Conservation (phyloP, 2,888 invertebrate genomes). For the Lottia gigantea region DNA sequence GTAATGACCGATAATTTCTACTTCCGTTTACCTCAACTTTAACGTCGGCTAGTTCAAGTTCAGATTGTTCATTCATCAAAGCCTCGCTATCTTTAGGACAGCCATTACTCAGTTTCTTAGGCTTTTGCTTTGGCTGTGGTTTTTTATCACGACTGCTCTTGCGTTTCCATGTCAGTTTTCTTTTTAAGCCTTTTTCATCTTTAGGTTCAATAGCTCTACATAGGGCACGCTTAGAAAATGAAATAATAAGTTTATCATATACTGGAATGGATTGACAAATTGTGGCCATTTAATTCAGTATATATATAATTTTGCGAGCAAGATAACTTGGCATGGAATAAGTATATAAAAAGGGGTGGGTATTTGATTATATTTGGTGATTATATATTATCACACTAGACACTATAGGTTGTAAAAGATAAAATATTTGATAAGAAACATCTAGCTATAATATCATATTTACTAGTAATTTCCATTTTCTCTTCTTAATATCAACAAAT, state of each 20-base stretch:
- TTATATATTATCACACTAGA: no score
- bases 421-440: no score
- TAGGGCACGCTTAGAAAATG: slow-evolving; percentile 44
- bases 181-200: slow-evolving; percentile 37
- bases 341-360: no score
- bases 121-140: slow-evolving; percentile 34
- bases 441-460: no score
- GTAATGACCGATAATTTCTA: no score
- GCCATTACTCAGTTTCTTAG: slow-evolving; percentile 44
- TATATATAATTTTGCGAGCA: background rate
- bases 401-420: no score
- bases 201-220: slow-evolving; percentile 53
- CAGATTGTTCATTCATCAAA: slow-evolving; percentile 41
- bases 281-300: background rate
- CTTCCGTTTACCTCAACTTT: slow-evolving; percentile 19
- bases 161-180: slow-evolving; percentile 34
- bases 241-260: slow-evolving; percentile 13
- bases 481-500: no score
- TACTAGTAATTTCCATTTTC: no score
- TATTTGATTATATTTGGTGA: no score
- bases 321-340: background rate
- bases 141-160: slow-evolving; percentile 34
- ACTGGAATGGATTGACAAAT: background rate
- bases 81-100: slow-evolving; percentile 44
- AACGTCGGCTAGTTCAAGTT: slow-evolving; percentile 53